These are phyloP conservation scores for Chirona hameri DNA, from an alignment of 2,888 invertebrate genomes.

Conservation along the genomic window DNA sequence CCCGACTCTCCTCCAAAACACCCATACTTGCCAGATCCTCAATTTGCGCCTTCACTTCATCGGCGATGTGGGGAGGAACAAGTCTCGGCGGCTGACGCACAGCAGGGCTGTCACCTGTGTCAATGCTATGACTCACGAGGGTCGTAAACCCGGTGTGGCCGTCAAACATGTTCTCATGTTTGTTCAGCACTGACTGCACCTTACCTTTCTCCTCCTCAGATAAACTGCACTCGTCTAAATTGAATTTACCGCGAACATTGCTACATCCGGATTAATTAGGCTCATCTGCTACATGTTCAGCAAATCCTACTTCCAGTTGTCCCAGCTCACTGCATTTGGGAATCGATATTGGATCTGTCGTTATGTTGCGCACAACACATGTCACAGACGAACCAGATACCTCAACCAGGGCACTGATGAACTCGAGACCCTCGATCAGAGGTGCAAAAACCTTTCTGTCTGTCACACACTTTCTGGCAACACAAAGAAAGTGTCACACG, in stretches of 20 bases:
- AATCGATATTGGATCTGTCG: background rate
- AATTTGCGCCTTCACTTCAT: background rate
- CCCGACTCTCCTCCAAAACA: background rate
- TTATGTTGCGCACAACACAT: background rate
- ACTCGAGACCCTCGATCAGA: background rate
- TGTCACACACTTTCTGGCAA: too few relatives aligned
- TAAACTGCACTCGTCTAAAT: background rate
- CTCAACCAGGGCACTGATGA: background rate
- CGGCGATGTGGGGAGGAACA: background rate
- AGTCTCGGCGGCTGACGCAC: background rate
- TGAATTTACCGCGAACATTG: background rate
- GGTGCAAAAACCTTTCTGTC: too few relatives aligned
- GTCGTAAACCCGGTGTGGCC: background rate
- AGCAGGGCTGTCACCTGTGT: background rate
- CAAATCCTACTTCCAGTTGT: background rate
- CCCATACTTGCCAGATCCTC: background rate
- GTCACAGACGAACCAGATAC: background rate
- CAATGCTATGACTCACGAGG: background rate
- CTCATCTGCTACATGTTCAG: background rate
- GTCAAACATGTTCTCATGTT: background rate
- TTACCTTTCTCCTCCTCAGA: background rate
- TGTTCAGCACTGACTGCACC: background rate
- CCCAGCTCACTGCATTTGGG: background rate
- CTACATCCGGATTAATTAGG: background rate
- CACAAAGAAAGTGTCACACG: background rate